These are phyloP conservation scores for Synergus japonicus DNA, from an alignment of 2,888 invertebrate species.

Conservation along the genomic window DNA sequence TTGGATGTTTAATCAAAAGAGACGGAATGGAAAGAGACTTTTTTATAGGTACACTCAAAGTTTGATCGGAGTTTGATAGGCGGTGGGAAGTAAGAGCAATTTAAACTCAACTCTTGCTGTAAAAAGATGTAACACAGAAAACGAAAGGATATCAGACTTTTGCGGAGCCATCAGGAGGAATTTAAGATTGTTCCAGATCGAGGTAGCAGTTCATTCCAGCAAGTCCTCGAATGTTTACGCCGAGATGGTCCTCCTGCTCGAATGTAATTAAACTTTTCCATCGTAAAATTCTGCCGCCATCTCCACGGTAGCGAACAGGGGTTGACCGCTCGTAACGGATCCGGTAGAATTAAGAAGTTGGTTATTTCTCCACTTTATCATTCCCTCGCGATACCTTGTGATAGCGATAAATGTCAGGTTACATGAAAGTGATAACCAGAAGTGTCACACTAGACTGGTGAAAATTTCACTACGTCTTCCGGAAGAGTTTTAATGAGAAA, in stretches of 20 bases:
- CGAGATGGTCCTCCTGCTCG: slow-evolving; percentile 51
- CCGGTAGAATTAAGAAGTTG: not conserved
- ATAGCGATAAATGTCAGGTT: slow-evolving; percentile 1
- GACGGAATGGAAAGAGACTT: slow-evolving; percentile 9
- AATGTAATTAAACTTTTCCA: slow-evolving; percentile 64
- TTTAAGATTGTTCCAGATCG: slow-evolving; percentile 30
- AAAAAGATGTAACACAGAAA: slow-evolving; percentile 38
- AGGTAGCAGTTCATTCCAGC: slow-evolving; percentile 4
- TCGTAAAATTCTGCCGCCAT: slow-evolving; percentile 56
- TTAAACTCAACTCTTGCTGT: slow-evolving; percentile 50
- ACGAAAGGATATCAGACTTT: slow-evolving; percentile 42
- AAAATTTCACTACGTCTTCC: slow-evolving; percentile 2
- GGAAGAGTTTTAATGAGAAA: slow-evolving; percentile 37
- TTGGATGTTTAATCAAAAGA: slow-evolving; percentile 37
- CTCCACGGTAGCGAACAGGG: slow-evolving; percentile 30
- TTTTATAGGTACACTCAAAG: slow-evolving; percentile 32
- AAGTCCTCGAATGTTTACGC: slow-evolving; percentile 55
- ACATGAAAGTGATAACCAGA: not conserved
- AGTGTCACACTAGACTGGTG: not conserved
- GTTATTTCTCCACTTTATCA: slow-evolving; percentile 34
- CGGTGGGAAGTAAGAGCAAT: slow-evolving; percentile 50
- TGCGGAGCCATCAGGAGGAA: slow-evolving; percentile 27
- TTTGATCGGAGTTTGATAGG: slow-evolving; percentile 38
- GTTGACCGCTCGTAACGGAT: slow-evolving; percentile 52
- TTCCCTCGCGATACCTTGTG: slow-evolving; percentile 6